phyloP scores from a whole-genome alignment of 2,113 vertebrate genomes.

The Callocephalon fimbriatum region DNA sequence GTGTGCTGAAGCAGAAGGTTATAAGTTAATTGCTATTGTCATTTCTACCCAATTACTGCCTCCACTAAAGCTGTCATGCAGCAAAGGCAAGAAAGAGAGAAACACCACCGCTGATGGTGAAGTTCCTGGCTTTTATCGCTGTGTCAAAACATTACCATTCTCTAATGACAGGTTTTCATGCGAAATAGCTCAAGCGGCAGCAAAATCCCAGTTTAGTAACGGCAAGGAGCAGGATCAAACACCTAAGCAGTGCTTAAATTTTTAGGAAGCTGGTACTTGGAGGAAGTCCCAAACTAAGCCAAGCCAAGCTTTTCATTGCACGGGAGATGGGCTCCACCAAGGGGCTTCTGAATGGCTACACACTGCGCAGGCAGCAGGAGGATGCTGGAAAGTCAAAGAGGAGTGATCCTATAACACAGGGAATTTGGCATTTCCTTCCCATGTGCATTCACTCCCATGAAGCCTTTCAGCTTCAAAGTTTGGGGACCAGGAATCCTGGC shows the following conservation, averaged over 20 bases:
- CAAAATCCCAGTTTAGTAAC: not conserved
- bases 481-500: not conserved
- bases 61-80: not conserved
- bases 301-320: not conserved
- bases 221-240: not conserved
- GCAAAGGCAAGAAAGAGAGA: not conserved
- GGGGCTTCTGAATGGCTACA: not conserved
- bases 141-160: slow-evolving; percentile 23
- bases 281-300: not conserved
- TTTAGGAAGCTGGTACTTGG: not conserved
- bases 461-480: not conserved
- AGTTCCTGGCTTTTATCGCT: not conserved
- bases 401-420: too few relatives aligned
- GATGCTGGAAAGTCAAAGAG: not conserved
- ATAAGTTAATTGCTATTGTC: not conserved
- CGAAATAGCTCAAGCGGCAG: not conserved
- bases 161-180: not conserved
- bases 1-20: not conserved
- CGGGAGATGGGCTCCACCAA: rapidly evolving
- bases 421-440: not conserved
- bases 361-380: not conserved
- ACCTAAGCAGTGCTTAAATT: not conserved
- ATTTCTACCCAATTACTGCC: slow-evolving; percentile 9
- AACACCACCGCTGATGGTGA: not conserved
- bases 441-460: not conserved